Evolutionary conservation across 1,140 invertebrate species (phyloP).

Genomic region (Drosophila rufa): DNA sequence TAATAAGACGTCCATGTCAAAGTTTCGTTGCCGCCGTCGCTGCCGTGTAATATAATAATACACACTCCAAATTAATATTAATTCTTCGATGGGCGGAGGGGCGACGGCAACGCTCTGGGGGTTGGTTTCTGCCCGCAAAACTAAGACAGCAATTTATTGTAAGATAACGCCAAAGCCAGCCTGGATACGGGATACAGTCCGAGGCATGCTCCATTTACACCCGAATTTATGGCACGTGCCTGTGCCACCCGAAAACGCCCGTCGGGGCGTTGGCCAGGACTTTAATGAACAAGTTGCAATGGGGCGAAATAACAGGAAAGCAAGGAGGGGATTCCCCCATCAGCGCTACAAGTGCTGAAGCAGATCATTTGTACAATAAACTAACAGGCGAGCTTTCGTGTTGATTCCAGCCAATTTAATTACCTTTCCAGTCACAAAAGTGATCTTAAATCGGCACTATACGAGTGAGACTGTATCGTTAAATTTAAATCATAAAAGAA

Average conservation of each 20-base stretch:
- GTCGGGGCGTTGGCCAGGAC: constrained; percentile 52
- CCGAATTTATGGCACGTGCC: constrained; percentile 75
- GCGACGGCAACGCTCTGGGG: background rate
- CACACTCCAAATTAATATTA: constrained; percentile 77
- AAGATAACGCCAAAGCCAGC: constrained; percentile 62
- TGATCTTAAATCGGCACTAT: background rate
- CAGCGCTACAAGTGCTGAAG: background rate
- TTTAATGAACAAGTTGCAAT: constrained; percentile 48
- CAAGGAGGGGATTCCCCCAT: background rate
- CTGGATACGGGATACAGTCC: constrained; percentile 60
- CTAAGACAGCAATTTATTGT: constrained; percentile 77
- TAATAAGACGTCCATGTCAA: constrained; percentile 75
- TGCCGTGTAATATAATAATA: constrained; percentile 66
- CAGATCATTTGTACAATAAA: constrained; percentile 10
- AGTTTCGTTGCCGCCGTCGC: constrained; percentile 38
- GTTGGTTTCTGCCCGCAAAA: constrained; percentile 47
- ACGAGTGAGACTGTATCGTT: background rate
- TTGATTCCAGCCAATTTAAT: constrained; percentile 51
- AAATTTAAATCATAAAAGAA: background rate
- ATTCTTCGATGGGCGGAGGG: constrained; percentile 37
- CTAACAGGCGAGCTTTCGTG: constrained; percentile 29
- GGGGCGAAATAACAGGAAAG: constrained; percentile 1
- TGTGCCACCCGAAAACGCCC: constrained; percentile 21
- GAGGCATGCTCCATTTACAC: constrained; percentile 71
- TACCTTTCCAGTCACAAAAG: constrained; percentile 3